Conservation (phyloP, 2,888 invertebrate genomes). For the Ornithoptera priamus region DNA sequence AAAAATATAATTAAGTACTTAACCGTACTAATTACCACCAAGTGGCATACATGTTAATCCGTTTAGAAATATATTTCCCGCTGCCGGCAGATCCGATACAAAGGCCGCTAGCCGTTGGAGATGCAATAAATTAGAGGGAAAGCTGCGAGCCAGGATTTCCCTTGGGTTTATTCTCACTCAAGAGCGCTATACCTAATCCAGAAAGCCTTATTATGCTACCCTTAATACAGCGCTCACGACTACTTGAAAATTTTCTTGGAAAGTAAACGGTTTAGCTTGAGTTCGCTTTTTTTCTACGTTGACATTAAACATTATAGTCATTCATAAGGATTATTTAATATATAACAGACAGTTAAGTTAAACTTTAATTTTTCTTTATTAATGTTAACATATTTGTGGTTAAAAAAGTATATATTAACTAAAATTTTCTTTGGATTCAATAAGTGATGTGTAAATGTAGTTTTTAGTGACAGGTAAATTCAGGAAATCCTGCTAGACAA, state of each 20-base stretch:
- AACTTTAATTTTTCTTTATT: too few species aligned
- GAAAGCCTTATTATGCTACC: slow-evolving; percentile 80
- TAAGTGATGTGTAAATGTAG: too few species aligned
- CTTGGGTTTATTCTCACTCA: slow-evolving; percentile 79
- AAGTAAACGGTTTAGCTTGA: slow-evolving; percentile 65
- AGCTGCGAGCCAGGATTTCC: slow-evolving; percentile 79
- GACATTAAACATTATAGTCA: slow-evolving; percentile 31
- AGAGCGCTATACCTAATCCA: slow-evolving; percentile 78
- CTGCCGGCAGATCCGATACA: slow-evolving; percentile 74
- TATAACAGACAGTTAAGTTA: too few species aligned
- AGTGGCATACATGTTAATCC: slow-evolving; percentile 73
- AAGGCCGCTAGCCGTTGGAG: slow-evolving; percentile 76
- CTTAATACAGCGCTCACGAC: slow-evolving; percentile 78
- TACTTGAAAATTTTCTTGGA: slow-evolving; percentile 77
- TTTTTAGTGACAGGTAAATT: too few species aligned
- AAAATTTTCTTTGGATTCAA: too few species aligned
- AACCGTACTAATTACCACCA: slow-evolving; percentile 62
- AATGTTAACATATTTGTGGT: too few species aligned
- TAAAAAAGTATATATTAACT: too few species aligned
- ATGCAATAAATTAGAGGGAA: slow-evolving; percentile 77
- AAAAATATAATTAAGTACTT: slow-evolving; percentile 44
- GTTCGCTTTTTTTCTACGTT: slow-evolving; percentile 43
- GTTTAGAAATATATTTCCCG: slow-evolving; percentile 74
- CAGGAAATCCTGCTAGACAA: too few species aligned
- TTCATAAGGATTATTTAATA: slow-evolving; percentile 3